A percentile compares a stretch with the other conserved stretches of the same genome.
phyloP scores from a whole-genome alignment of 2,888 invertebrate species.

The Machimus atricapillus region DNA sequence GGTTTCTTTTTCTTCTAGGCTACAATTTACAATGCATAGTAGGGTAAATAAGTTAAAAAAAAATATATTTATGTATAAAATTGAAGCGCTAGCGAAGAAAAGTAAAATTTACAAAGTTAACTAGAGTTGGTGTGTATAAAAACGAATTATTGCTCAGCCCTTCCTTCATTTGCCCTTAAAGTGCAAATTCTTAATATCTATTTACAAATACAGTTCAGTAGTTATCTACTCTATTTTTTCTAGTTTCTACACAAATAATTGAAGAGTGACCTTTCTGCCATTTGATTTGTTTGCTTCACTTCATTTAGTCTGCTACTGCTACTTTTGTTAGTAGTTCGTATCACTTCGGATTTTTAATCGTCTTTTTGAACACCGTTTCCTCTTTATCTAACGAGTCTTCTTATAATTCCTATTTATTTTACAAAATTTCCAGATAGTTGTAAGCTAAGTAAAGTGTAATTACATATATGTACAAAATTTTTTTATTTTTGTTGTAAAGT shows the following conservation, averaged over 20 bases:
- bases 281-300: not conserved
- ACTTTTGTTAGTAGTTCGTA: not conserved
- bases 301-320: not conserved
- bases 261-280: not conserved
- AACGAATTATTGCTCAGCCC: not conserved
- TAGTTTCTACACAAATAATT: not conserved
- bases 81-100: not conserved
- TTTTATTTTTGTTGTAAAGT: not conserved
- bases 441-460: not conserved
- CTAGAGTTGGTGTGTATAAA: not conserved
- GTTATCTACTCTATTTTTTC: not conserved
- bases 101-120: not conserved
- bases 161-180: not conserved
- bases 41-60: not conserved
- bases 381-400: not conserved
- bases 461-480: not conserved
- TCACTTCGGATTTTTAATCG: not conserved
- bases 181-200: not conserved
- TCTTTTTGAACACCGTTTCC: not conserved
- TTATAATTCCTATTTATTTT: not conserved
- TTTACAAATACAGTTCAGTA: not conserved
- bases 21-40: not conserved
- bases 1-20: not conserved
- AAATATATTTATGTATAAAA: not conserved
- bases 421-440: not conserved